Percentiles rank a stretch among this genome's conserved stretches.
Evolutionary conservation across 2,797 vertebrate species (phyloP).

Genomic region (Tapirus indicus): DNA sequence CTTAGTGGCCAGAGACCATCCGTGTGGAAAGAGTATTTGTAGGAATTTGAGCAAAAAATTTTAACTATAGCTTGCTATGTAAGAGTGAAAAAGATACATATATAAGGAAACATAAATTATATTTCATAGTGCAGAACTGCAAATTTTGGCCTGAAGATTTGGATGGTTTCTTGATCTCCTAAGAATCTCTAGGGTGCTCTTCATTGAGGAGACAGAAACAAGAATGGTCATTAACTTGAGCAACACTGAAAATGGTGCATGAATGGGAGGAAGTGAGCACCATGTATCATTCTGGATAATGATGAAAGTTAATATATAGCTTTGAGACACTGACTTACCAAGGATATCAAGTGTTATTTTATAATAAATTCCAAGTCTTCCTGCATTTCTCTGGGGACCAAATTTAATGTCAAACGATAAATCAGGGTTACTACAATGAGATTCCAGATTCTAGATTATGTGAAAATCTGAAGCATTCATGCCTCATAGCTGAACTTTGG

Average conservation of each 20-base stretch:
- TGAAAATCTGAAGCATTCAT: background rate
- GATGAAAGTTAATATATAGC: background rate
- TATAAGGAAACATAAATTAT: background rate
- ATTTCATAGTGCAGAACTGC: background rate
- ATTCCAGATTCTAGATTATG: background rate
- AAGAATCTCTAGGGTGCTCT: background rate
- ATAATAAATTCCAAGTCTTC: background rate
- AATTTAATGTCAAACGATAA: background rate
- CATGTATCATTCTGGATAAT: background rate
- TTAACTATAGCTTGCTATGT: background rate
- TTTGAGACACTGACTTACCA: background rate
- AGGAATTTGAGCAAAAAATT: background rate
- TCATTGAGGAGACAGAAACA: slow-evolving; percentile 25
- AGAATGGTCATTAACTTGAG: slow-evolving; percentile 3
- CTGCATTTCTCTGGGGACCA: background rate
- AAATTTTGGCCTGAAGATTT: background rate
- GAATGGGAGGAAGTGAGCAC: background rate
- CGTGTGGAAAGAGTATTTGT: background rate
- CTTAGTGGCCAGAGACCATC: background rate
- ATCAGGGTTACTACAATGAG: background rate
- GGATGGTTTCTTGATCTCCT: background rate
- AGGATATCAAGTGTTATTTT: background rate
- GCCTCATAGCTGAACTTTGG: background rate
- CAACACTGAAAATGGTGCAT: background rate
- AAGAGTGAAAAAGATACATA: background rate